A percentile compares a stretch with the other conserved stretches of the same genome.
These are phyloP conservation scores for Drosophila azteca DNA, from an alignment of 1,140 invertebrate genomes.

Conservation along the genomic window DNA sequence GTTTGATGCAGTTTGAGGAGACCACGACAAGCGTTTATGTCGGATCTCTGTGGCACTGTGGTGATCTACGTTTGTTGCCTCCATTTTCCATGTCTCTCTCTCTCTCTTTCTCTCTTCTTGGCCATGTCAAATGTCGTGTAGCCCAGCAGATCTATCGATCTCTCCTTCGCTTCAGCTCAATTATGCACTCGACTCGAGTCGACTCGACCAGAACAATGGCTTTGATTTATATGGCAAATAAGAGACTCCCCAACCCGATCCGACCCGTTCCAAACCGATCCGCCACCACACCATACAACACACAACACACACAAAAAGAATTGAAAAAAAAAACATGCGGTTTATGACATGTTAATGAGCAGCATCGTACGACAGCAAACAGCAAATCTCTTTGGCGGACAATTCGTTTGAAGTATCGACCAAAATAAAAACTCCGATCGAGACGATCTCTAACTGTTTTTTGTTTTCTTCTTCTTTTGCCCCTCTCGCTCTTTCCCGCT, in stretches of 20 bases:
- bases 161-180: constrained; percentile 3
- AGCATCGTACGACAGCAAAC: constrained; percentile 34
- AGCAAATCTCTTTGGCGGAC: constrained; percentile 32
- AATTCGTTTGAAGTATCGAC: constrained; percentile 37
- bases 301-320: constrained; percentile 18
- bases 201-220: constrained; percentile 55
- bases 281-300: constrained; percentile 8
- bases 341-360: constrained; percentile 82
- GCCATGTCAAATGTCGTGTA: constrained; percentile 74
- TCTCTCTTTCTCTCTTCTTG: constrained; percentile 3
- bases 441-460: too few relatives aligned
- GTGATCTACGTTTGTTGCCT: constrained; percentile 14
- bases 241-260: constrained; percentile 2
- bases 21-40: constrained; percentile 60
- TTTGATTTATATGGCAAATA: constrained; percentile 56
- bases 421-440: not conserved
- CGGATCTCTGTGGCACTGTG: constrained; percentile 37
- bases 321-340: constrained; percentile 51
- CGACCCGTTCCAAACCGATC: constrained; percentile 5
- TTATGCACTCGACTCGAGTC: not conserved
- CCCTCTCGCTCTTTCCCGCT: too few relatives aligned
- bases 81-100: too few relatives aligned
- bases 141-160: not conserved
- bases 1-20: constrained; percentile 56
- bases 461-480: too few relatives aligned